Evolutionary conservation across 2,888 invertebrate species (phyloP), one percentile per base, ranked within the genome.

Genomic region (Latrodectus elegans): DNA sequence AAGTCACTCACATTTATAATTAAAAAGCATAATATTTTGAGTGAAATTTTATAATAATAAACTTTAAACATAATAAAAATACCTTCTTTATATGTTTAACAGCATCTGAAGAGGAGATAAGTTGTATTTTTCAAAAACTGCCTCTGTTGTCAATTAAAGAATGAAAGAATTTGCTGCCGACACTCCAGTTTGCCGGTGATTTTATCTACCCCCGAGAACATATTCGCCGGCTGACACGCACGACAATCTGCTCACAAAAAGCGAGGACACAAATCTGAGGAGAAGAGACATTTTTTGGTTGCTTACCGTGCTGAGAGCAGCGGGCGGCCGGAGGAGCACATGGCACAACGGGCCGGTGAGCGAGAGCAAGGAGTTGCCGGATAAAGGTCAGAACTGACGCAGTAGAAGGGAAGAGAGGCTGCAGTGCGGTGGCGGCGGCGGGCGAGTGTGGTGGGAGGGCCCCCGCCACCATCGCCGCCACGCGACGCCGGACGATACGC

Each of bases 351-450:
- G 52, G 49, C 17, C 52, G 64, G 64, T 49, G 68, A 51, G 68
- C 52, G 71, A 38, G 65, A 64, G 65, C 26, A 78, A 78, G 73
- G 53, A 55, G 60, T 55, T 68, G 71, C 77, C 75, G 83, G 80
- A 74, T 80, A 88, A 88, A 88, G 88, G 88, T 88, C 88, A 88
- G 83, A 77, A 88, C 88, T 88, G 88, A 79, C 88, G 88, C 88
- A 88, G 84, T 82, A 78, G 85, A 26, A 70, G 70, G n/a, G 64
- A 68, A 74, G 60, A 67, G 70, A 64, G 83, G 84, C 88, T 88
- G 88, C 88, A 84, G 76, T 88, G 84, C 84, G 80, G 88, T 68
- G 78, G 75, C 51, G 74, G 80, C 74, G 75, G 53, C 55, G 51
- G 78, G 11, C 65, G 80, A 70, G 38, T 51, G 53, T 22, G 60